Evolutionary conservation across 2,113 vertebrate species (phyloP).

Genomic region (Notothenia rossii): DNA sequence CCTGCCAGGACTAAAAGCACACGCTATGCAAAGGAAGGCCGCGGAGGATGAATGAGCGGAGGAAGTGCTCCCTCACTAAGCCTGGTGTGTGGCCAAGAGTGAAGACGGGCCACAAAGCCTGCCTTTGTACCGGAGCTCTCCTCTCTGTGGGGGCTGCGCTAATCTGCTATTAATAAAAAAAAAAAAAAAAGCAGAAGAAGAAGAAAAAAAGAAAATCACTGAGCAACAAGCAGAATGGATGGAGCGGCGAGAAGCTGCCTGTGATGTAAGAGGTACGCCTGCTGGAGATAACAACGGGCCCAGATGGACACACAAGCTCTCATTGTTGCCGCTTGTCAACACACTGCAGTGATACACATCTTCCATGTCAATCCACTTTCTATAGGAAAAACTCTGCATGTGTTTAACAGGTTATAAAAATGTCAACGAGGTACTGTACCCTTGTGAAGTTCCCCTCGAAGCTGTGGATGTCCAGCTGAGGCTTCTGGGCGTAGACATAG

Average conservation of each 20-base stretch:
- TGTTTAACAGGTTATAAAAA: slow-evolving; percentile 55
- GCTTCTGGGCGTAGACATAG: slow-evolving; percentile 94
- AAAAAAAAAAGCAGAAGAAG: slow-evolving; percentile 42
- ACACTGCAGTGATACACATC: slow-evolving; percentile 55
- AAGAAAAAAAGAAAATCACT: slow-evolving; percentile 43
- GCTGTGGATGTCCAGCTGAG: slow-evolving; percentile 97
- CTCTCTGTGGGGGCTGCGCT: slow-evolving; percentile 79
- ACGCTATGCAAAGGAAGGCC: slow-evolving; percentile 80
- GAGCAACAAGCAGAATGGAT: slow-evolving; percentile 68
- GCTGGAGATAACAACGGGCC: slow-evolving; percentile 58
- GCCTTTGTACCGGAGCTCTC: slow-evolving; percentile 79
- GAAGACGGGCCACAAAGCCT: slow-evolving; percentile 84
- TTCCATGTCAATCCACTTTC: slow-evolving; percentile 37
- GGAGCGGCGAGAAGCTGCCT: slow-evolving; percentile 60
- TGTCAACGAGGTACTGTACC: slow-evolving; percentile 84
- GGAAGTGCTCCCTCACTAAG: slow-evolving; percentile 86
- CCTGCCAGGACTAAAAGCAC: slow-evolving; percentile 78
- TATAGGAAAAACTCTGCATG: slow-evolving; percentile 47
- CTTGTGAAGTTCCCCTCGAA: slow-evolving; percentile 98
- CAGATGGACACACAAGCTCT: slow-evolving; percentile 60
- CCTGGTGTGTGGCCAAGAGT: slow-evolving; percentile 87
- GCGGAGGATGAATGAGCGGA: slow-evolving; percentile 83
- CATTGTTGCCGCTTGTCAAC: slow-evolving; percentile 65
- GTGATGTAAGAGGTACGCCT: slow-evolving; percentile 67
- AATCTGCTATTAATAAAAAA: slow-evolving; percentile 86